Evolutionary conservation across 2,113 vertebrate genomes (phyloP).

Genomic region (Malurus elegans): DNA sequence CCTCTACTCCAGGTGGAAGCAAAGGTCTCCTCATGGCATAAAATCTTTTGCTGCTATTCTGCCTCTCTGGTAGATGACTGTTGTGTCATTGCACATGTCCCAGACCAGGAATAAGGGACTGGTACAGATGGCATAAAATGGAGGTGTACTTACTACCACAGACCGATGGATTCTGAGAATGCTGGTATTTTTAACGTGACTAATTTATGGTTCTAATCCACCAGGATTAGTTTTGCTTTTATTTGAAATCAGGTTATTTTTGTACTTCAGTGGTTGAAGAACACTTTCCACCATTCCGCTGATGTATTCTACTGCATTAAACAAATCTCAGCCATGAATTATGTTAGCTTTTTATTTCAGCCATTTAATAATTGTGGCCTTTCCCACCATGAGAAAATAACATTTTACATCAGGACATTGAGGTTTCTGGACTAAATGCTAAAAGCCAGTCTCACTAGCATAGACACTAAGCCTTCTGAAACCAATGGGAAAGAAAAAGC

Average conservation of each 20-base stretch:
- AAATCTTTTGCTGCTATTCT: not conserved
- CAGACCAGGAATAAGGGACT: not conserved
- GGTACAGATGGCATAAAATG: not conserved
- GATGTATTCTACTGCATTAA: not conserved
- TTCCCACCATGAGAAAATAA: not conserved
- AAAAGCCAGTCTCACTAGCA: not conserved
- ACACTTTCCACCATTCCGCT: not conserved
- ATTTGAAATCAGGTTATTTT: not conserved
- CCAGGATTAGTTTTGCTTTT: not conserved
- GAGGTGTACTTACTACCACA: not conserved
- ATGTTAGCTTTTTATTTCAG: not conserved
- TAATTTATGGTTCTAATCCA: not conserved
- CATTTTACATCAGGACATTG: not conserved
- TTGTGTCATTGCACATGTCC: fast-evolving
- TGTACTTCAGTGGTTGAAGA: not conserved
- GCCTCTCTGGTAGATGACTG: not conserved
- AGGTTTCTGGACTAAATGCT: not conserved
- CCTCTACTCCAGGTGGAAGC: not conserved
- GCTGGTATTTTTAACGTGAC: not conserved
- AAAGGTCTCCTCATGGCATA: not conserved
- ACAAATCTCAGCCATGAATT: not conserved
- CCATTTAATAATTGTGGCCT: not conserved
- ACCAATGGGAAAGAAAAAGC: not conserved
- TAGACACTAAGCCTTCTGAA: not conserved
- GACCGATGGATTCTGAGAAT: not conserved